phyloP scores from a whole-genome alignment of 1,140 invertebrate species.

The Drosophila quadrilineata region DNA sequence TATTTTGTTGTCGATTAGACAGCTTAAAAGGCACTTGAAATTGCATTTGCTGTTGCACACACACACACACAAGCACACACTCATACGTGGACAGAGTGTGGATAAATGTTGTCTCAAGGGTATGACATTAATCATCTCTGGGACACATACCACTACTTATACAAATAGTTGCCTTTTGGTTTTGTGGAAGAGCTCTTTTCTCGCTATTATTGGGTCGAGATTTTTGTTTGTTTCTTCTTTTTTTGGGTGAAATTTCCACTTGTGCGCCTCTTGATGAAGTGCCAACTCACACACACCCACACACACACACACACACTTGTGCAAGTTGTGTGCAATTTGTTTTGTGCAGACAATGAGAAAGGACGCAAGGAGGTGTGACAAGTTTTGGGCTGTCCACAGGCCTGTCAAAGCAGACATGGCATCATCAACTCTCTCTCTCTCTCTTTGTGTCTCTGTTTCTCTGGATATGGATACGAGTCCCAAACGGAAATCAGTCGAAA shows the following conservation, averaged over 20 bases:
- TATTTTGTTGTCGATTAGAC: slow-evolving; percentile 34
- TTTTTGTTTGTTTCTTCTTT: too few species aligned
- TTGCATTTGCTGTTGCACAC: slow-evolving; percentile 31
- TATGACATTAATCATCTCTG: slow-evolving; percentile 60
- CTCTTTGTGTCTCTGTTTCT: too few species aligned
- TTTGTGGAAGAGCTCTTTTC: background rate
- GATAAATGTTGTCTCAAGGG: slow-evolving; percentile 21
- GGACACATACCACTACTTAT: slow-evolving; percentile 15
- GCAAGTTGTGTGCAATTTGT: slow-evolving; percentile 23
- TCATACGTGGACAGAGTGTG: slow-evolving; percentile 41
- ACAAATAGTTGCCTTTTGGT: background rate
- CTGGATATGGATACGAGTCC: too few species aligned
- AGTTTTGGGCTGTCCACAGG: slow-evolving; percentile 73
- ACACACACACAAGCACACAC: too few species aligned
- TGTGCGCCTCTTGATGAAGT: slow-evolving; percentile 45
- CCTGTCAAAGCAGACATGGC: slow-evolving; percentile 33
- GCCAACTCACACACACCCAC: slow-evolving; percentile 9
- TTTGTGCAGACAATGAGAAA: slow-evolving; percentile 37
- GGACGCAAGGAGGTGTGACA: slow-evolving; percentile 35
- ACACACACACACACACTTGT: slow-evolving; percentile 18
- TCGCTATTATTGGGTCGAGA: slow-evolving; percentile 47
- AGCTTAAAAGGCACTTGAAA: slow-evolving; percentile 53
- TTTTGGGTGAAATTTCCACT: slow-evolving; percentile 63
- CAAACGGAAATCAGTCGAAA: too few species aligned
- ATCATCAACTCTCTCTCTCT: too few species aligned